Percentiles rank a stretch among this genome's conserved stretches.
Evolutionary conservation across 2,888 invertebrate genomes (phyloP).

Genomic region (Protophormia terraenovae): DNA sequence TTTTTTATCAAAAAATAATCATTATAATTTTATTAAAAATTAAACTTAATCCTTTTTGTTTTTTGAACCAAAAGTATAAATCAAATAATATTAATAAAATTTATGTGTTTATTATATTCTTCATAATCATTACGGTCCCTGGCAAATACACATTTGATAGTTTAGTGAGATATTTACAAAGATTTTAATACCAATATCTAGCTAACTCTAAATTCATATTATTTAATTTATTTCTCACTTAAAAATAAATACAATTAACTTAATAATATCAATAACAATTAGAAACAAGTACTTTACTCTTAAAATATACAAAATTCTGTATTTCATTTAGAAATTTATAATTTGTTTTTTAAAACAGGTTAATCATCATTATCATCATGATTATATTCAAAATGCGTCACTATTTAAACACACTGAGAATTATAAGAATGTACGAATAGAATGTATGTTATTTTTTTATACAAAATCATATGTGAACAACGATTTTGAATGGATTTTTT

Average conservation of each 20-base stretch:
- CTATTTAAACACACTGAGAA: constrained; percentile 32
- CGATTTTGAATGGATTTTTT: constrained; percentile 31
- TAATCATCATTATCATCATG: constrained; percentile 23
- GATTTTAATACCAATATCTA: no score
- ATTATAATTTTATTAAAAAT: no score
- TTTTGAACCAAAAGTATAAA: no score
- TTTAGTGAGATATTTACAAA: no score
- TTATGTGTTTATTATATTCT: no score
- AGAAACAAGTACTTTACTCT: neutral
- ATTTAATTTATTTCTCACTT: neutral
- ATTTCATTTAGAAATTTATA: constrained; percentile 18
- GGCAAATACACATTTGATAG: no score
- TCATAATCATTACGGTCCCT: no score
- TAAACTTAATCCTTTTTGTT: no score
- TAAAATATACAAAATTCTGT: neutral
- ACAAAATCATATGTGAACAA: constrained; percentile 29
- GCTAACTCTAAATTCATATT: neutral
- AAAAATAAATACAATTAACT: constrained; percentile 10
- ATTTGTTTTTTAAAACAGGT: constrained; percentile 34
- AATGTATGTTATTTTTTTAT: constrained; percentile 36
- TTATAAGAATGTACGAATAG: constrained; percentile 34
- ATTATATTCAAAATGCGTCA: constrained; percentile 54
- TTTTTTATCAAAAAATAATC: no score
- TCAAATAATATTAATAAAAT: no score
- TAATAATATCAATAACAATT: constrained; percentile 41